Evolutionary conservation across 1,140 invertebrate genomes (phyloP).

Genomic region (Hyphantria cunea): DNA sequence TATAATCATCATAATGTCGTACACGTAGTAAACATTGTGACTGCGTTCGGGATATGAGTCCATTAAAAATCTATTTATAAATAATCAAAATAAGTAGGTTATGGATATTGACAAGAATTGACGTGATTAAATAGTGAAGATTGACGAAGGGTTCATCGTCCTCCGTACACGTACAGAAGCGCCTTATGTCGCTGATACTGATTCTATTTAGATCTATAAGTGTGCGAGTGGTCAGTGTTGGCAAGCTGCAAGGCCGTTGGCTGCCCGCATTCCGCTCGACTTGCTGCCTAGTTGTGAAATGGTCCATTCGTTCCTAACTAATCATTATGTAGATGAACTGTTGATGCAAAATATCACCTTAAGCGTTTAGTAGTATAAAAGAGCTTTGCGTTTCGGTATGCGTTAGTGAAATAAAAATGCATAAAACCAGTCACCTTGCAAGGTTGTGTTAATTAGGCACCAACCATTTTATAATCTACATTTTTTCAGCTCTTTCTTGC

Average conservation of each 20-base stretch:
- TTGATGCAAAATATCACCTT: conserved; percentile 6
- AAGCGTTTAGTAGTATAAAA: too few species aligned
- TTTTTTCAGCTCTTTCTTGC: conserved; percentile 3
- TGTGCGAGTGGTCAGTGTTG: conserved; percentile 67
- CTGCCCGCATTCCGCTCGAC: conserved; percentile 69
- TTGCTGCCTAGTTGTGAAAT: conserved; percentile 69
- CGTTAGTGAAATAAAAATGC: background rate
- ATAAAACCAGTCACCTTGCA: conserved; percentile 11
- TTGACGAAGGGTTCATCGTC: conserved; percentile 39
- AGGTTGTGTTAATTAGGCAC: conserved; percentile 12
- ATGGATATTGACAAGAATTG: too few species aligned
- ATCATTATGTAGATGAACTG: conserved; percentile 18
- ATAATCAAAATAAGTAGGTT: too few species aligned
- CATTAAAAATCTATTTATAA: too few species aligned
- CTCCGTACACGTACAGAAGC: conserved; percentile 33
- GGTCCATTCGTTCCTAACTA: conserved; percentile 37
- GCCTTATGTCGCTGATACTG: conserved; percentile 30
- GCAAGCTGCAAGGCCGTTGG: conserved; percentile 72
- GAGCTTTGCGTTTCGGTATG: background rate
- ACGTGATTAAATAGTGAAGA: conserved; percentile 1
- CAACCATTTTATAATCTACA: conserved; percentile 12
- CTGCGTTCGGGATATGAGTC: too few species aligned
- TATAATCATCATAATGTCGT: background rate
- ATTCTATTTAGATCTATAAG: conserved; percentile 53
- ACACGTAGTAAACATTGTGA: too few species aligned